These are phyloP conservation scores for Patella depressa DNA, from an alignment of 2,888 invertebrate genomes.

Conservation along the genomic window DNA sequence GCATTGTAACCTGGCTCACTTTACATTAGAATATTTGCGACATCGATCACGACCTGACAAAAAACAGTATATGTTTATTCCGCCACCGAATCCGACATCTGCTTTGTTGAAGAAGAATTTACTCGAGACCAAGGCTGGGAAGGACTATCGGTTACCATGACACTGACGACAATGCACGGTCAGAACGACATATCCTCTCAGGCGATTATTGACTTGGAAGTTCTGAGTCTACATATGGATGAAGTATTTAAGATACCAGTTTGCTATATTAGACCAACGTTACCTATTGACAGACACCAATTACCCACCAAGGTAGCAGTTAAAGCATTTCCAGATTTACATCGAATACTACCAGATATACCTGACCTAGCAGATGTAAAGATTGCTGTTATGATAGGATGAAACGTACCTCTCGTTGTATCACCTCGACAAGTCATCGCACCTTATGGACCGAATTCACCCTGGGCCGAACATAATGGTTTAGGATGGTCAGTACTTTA, in stretches of 20 bases:
- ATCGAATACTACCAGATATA: background rate
- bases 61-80: background rate
- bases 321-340: background rate
- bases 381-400: background rate
- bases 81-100: background rate
- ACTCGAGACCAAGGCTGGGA: background rate
- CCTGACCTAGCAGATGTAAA: background rate
- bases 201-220: no score
- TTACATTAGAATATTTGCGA: no score
- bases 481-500: background rate
- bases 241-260: background rate
- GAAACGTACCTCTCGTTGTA: background rate
- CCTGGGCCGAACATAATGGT: background rate
- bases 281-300: background rate
- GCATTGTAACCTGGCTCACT: no score
- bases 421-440: background rate
- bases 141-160: background rate
- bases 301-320: background rate
- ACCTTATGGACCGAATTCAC: background rate
- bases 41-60: no score
- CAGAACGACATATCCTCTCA: background rate
- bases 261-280: background rate
- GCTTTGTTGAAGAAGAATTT: background rate
- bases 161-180: background rate
- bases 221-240: no score